These are phyloP conservation scores for Eucera pruinosa DNA, from an alignment of 2,888 invertebrate genomes.

Conservation along the genomic window DNA sequence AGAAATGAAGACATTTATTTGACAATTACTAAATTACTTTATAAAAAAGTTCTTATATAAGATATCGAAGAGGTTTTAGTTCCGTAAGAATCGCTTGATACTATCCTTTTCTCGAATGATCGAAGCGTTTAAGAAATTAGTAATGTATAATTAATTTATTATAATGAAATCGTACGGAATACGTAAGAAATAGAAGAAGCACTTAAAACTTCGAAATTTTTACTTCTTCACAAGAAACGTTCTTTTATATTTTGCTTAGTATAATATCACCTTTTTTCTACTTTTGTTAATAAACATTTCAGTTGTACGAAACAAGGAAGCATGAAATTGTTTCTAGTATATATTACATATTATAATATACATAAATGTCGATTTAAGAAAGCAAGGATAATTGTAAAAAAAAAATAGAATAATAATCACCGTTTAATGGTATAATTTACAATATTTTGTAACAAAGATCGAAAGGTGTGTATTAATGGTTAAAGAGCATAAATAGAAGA, in stretches of 20 bases:
- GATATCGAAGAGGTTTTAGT: slow-evolving; percentile 21
- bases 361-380: slow-evolving; percentile 15
- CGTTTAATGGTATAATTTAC: slow-evolving; percentile 43
- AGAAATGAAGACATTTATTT: slow-evolving; percentile 33
- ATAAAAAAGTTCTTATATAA: slow-evolving; percentile 21
- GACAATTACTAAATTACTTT: slow-evolving; percentile 28
- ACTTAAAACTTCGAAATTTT: slow-evolving; percentile 44
- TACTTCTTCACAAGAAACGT: slow-evolving; percentile 40
- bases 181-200: slow-evolving; percentile 20
- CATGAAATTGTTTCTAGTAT: slow-evolving; percentile 32
- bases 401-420: slow-evolving; percentile 24
- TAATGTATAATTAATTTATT: slow-evolving; percentile 53
- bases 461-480: slow-evolving; percentile 24
- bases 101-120: slow-evolving; percentile 9
- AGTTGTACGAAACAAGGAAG: slow-evolving; percentile 19
- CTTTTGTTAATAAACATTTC: slow-evolving; percentile 56
- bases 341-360: slow-evolving; percentile 22
- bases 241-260: slow-evolving; percentile 50
- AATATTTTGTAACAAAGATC: slow-evolving; percentile 54
- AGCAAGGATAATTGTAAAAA: slow-evolving; percentile 35
- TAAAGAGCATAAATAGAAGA: slow-evolving; percentile 35
- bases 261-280: slow-evolving; percentile 43
- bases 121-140: slow-evolving; percentile 14
- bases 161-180: slow-evolving; percentile 25
- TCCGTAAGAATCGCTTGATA: slow-evolving; percentile 33